These are phyloP conservation scores for Machimus rusticus DNA, from an alignment of 2,888 invertebrate genomes.

Conservation along the genomic window DNA sequence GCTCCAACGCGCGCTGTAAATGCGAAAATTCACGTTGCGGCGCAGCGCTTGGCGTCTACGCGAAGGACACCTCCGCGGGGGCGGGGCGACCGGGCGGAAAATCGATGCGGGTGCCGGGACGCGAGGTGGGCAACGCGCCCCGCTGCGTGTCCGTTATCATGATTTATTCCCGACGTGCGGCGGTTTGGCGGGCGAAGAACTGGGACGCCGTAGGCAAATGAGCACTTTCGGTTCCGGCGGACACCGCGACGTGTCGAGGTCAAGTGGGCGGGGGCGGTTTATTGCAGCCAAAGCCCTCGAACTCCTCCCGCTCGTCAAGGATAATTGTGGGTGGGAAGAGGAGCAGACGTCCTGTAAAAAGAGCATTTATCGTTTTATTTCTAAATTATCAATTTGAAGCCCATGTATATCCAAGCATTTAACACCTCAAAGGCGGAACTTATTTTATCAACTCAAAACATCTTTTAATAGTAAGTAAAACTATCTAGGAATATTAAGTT, in stretches of 20 bases:
- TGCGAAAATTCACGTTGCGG: slow-evolving; percentile 13
- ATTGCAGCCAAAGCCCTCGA: background rate
- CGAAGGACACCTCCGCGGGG: background rate
- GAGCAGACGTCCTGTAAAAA: background rate
- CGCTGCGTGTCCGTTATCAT: slow-evolving; percentile 33
- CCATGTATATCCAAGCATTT: too few relatives aligned
- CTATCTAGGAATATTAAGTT: too few relatives aligned
- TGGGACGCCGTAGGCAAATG: background rate
- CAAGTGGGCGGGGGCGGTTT: background rate
- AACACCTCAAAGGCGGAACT: too few relatives aligned
- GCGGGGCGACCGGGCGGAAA: background rate
- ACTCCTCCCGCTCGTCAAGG: background rate
- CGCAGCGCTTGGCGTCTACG: background rate
- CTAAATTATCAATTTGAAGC: too few relatives aligned
- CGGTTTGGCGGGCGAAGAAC: background rate
- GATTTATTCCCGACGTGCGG: background rate
- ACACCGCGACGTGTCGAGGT: background rate
- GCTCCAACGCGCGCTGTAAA: background rate
- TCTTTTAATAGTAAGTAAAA: too few relatives aligned
- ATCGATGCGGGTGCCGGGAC: slow-evolving; percentile 13
- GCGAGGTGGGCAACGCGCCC: slow-evolving; percentile 7
- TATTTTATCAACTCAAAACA: too few relatives aligned
- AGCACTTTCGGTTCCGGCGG: background rate
- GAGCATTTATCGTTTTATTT: too few relatives aligned
- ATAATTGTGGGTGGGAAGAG: background rate